These are phyloP conservation scores for Galleria mellonella DNA, from an alignment of 1,140 invertebrate species.

Conservation along the genomic window DNA sequence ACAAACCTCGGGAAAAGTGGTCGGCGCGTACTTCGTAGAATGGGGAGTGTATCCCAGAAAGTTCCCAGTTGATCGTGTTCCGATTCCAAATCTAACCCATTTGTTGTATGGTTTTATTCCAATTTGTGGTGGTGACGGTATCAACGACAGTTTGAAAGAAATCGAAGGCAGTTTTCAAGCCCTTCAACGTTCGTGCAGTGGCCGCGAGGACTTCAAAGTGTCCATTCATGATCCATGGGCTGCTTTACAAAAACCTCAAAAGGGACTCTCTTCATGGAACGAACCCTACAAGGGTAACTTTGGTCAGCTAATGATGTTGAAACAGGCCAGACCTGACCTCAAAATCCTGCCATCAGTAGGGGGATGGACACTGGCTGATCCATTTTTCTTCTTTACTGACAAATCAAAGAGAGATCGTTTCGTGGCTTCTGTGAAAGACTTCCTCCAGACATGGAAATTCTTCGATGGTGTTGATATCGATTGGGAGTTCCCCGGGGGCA, in stretches of 20 bases:
- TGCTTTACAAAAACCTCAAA: conserved; percentile 65
- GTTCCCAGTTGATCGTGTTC: conserved; percentile 58
- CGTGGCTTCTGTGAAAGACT: conserved; percentile 61
- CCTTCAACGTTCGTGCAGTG: conserved; percentile 59
- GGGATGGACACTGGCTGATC: conserved; percentile 67
- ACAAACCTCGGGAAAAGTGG: conserved; percentile 62
- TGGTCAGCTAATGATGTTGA: conserved; percentile 62
- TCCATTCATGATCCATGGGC: conserved; percentile 68
- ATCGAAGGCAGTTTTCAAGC: conserved; percentile 69
- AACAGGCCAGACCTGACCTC: conserved; percentile 58
- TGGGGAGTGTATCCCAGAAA: conserved; percentile 66
- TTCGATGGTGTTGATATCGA: conserved; percentile 68
- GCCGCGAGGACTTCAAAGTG: conserved; percentile 64
- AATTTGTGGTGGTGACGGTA: conserved; percentile 64
- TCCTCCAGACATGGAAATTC: conserved; percentile 66
- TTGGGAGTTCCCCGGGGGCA: conserved; percentile 68
- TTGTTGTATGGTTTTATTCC: conserved; percentile 64
- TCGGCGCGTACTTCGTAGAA: conserved; percentile 66
- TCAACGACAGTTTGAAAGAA: conserved; percentile 68
- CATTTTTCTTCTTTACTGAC: conserved; percentile 65
- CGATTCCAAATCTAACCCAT: conserved; percentile 59
- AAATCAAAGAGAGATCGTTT: conserved; percentile 52
- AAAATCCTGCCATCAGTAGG: conserved; percentile 64
- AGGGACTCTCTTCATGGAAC: conserved; percentile 61
- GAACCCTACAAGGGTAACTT: conserved; percentile 69